A percentile compares a stretch with the other conserved stretches of the same genome.
Evolutionary conservation across 2,113 vertebrate species (phyloP).

Genomic region (Ictidomys tridecemlineatus): DNA sequence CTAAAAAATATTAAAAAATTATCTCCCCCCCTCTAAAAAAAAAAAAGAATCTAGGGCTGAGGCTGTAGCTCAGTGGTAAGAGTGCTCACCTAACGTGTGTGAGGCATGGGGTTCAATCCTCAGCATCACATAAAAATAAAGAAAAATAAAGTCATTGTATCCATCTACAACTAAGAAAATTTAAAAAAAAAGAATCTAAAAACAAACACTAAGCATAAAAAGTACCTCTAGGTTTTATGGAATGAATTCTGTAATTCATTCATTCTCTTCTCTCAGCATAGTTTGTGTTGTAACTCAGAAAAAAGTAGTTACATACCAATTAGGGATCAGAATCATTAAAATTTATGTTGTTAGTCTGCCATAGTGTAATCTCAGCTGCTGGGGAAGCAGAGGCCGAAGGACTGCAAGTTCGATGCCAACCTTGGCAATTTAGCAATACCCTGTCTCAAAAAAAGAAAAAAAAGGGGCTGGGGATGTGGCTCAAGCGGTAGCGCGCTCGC

Average conservation of each 20-base stretch:
- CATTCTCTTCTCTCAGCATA: background rate
- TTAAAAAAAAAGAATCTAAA: background rate
- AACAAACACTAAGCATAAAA: background rate
- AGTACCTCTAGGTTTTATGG: background rate
- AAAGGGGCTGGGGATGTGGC: too few relatives aligned
- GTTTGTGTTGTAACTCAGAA: background rate
- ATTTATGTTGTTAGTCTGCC: background rate
- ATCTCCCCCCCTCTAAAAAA: too few relatives aligned
- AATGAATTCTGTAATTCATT: background rate
- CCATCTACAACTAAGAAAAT: too few relatives aligned
- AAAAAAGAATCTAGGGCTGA: too few relatives aligned
- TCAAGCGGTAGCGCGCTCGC: too few relatives aligned
- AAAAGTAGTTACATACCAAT: background rate
- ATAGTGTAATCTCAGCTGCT: background rate
- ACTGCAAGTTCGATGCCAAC: background rate
- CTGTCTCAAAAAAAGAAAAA: background rate
- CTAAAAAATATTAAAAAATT: too few relatives aligned
- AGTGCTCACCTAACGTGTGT: too few relatives aligned
- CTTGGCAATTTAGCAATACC: background rate
- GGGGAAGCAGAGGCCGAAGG: background rate
- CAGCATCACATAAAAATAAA: too few relatives aligned
- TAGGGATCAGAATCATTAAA: constrained; percentile 7
- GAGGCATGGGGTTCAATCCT: too few relatives aligned
- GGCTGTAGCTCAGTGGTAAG: too few relatives aligned
- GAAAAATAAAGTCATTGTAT: too few relatives aligned